Conservation (phyloP, 2,113 vertebrate genomes). For the Stegostoma tigrinum region DNA sequence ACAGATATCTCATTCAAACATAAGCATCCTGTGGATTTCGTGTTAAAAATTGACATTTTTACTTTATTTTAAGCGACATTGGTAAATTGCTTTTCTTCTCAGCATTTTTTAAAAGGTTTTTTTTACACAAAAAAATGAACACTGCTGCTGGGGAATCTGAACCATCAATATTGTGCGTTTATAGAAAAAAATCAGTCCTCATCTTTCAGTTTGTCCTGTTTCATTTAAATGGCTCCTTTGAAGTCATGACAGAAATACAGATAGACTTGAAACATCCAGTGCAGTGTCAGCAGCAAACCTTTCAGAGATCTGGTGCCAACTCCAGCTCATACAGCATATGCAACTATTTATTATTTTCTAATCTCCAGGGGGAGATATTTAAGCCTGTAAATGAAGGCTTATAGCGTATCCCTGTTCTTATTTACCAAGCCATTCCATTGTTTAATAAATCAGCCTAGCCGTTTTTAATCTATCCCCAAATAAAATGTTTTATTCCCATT, state of each 20-base stretch:
- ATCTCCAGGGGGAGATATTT: neutral
- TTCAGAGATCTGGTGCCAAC: neutral
- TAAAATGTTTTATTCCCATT: neutral
- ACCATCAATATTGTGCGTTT: neutral
- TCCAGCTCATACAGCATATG: neutral
- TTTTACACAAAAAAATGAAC: neutral
- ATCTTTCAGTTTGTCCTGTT: neutral
- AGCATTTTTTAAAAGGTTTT: neutral
- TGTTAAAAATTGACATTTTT: neutral
- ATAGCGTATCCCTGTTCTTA: neutral
- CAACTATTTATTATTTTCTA: neutral
- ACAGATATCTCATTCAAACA: neutral
- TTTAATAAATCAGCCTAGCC: neutral
- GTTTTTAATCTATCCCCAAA: neutral
- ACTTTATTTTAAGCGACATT: neutral
- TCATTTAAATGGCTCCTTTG: neutral
- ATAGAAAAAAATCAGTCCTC: neutral
- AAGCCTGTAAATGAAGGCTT: neutral
- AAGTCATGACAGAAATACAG: neutral
- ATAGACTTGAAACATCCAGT: neutral
- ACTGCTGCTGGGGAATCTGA: neutral
- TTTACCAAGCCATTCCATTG: neutral
- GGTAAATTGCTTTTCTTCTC: neutral
- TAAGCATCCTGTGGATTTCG: neutral
- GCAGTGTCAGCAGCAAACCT: neutral